A percentile compares a stretch with the other conserved stretches of the same genome.
These are phyloP conservation scores for Phymastichus coffea DNA, from an alignment of 1,140 invertebrate species.

Conservation along the genomic window DNA sequence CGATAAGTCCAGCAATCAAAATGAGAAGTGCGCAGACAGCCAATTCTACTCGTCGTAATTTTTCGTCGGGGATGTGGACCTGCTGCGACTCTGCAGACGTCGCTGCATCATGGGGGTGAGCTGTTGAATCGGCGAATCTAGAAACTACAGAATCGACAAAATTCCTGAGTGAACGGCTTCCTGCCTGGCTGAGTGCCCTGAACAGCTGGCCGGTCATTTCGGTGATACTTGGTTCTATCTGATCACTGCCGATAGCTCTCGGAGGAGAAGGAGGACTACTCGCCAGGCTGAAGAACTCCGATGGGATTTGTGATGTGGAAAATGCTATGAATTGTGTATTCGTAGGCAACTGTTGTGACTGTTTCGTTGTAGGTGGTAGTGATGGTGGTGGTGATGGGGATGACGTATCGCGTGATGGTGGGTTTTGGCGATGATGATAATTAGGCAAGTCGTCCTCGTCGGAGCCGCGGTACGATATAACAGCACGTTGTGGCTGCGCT, in stretches of 20 bases:
- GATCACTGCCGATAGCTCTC: not conserved
- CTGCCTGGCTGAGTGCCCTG: conserved; percentile 63
- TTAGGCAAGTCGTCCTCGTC: not conserved
- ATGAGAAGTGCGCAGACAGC: conserved; percentile 73
- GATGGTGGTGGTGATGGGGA: conserved; percentile 30
- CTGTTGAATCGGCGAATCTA: conserved; percentile 57
- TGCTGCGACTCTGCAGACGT: not conserved
- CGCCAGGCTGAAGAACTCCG: conserved; percentile 38
- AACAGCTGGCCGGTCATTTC: conserved; percentile 68
- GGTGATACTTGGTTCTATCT: conserved; percentile 41
- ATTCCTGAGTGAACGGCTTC: conserved; percentile 65
- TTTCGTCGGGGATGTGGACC: conserved; percentile 54
- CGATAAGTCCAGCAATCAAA: conserved; percentile 69
- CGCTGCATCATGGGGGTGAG: conserved; percentile 34
- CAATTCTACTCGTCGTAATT: conserved; percentile 69
- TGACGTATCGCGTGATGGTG: conserved; percentile 8
- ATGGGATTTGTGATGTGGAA: conserved; percentile 42
- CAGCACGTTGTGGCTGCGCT: conserved; percentile 42
- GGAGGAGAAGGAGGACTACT: conserved; percentile 21
- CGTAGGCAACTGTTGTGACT: conserved; percentile 28
- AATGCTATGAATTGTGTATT: conserved; percentile 40
- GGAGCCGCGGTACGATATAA: conserved; percentile 39
- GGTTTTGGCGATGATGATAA: not conserved
- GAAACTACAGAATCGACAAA: conserved; percentile 65
- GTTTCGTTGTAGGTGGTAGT: conserved; percentile 40